phyloP scores from a whole-genome alignment of 2,113 vertebrate species.

The Leptodactylus fuscus region DNA sequence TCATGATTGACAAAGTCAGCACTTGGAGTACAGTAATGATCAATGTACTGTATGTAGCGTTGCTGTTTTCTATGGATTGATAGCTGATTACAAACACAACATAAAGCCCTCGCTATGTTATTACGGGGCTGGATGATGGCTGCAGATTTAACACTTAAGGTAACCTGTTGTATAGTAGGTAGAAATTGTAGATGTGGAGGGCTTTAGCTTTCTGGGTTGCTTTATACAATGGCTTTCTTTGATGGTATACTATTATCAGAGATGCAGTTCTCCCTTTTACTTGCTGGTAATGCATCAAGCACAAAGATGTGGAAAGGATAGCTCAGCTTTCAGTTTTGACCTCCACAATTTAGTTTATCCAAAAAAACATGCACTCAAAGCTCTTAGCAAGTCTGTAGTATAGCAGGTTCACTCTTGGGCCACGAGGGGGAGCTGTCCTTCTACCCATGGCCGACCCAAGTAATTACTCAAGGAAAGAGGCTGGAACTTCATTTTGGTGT shows the following conservation, averaged over 20 bases:
- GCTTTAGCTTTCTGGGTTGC: not conserved
- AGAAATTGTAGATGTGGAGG: not conserved
- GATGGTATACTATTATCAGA: not conserved
- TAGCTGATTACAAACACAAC: not conserved
- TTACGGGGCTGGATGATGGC: not conserved
- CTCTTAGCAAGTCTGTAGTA: too few relatives aligned
- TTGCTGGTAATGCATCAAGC: not conserved
- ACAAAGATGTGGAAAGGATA: not conserved
- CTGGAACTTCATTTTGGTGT: too few relatives aligned
- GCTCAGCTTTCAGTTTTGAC: slow-evolving; percentile 7
- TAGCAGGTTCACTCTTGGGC: too few relatives aligned
- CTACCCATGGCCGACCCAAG: too few relatives aligned
- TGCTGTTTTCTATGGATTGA: slow-evolving; percentile 18
- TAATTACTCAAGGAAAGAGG: too few relatives aligned
- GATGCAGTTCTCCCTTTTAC: not conserved
- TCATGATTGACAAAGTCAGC: not conserved
- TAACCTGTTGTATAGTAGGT: not conserved
- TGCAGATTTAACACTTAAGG: not conserved
- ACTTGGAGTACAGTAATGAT: not conserved
- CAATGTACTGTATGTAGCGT: slow-evolving; percentile 4
- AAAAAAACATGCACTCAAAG: not conserved
- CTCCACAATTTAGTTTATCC: not conserved
- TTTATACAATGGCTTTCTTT: not conserved
- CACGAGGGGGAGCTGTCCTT: too few relatives aligned
- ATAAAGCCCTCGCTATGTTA: not conserved